These are phyloP conservation scores for Netelia inedita DNA, from an alignment of 2,888 invertebrate species.

Conservation along the genomic window DNA sequence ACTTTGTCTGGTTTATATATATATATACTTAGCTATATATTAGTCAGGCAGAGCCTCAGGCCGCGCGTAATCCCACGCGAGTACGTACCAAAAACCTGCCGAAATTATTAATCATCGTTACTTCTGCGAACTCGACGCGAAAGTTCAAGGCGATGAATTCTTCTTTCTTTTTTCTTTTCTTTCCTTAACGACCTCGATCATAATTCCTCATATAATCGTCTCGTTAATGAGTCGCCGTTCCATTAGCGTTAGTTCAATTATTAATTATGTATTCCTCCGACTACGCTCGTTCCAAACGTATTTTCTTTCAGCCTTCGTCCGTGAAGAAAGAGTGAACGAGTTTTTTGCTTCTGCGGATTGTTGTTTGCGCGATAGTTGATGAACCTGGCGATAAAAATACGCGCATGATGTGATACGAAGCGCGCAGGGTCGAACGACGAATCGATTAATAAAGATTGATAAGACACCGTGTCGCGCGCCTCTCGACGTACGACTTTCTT, in stretches of 20 bases:
- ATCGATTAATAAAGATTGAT: constrained; percentile 6
- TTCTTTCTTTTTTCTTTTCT: not conserved
- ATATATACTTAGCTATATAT: not conserved
- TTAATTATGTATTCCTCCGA: constrained; percentile 44
- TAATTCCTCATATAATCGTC: not conserved
- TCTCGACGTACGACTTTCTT: constrained; percentile 49
- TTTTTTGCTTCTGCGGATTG: not conserved
- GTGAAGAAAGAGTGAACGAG: constrained; percentile 18
- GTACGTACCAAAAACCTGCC: no score
- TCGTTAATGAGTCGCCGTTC: not conserved
- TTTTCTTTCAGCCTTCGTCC: constrained; percentile 7
- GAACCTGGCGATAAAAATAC: constrained; percentile 13
- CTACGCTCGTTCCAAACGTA: not conserved
- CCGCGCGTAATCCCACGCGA: no score
- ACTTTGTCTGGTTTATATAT: not conserved
- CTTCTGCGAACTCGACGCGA: no score
- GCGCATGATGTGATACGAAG: not conserved
- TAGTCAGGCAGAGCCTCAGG: no score
- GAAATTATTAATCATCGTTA: no score
- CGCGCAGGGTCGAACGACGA: not conserved
- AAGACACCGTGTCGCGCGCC: constrained; percentile 5
- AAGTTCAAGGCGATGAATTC: no score
- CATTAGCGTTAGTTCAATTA: not conserved
- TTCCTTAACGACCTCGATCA: not conserved
- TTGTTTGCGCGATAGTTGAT: not conserved